Percentiles rank a stretch among this genome's conserved stretches.
phyloP scores from a whole-genome alignment of 2,113 vertebrate genomes.

The Myotis lucifugus region DNA sequence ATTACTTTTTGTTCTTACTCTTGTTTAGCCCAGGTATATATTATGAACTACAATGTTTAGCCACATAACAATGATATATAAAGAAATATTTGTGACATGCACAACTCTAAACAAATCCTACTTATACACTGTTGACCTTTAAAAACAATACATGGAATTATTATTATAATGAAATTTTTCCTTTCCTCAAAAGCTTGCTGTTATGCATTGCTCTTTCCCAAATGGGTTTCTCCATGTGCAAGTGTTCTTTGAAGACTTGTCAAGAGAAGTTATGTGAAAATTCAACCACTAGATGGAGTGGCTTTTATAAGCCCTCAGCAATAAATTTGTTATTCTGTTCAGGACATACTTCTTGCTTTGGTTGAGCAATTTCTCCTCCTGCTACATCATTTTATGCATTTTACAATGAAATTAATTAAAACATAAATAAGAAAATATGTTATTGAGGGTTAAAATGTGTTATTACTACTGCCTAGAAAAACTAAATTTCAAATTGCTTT shows the following conservation, averaged over 20 bases:
- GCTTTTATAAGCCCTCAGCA: constrained; percentile 67
- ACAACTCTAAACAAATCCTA: constrained; percentile 34
- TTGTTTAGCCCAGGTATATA: background rate
- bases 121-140: background rate
- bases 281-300: constrained; percentile 83
- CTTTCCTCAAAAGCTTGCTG: background rate
- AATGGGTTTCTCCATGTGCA: background rate
- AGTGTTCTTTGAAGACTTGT: background rate
- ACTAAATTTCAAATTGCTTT: constrained; percentile 72
- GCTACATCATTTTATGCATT: constrained; percentile 59
- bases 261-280: constrained; percentile 71
- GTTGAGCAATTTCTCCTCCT: constrained; percentile 31
- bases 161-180: constrained; percentile 28
- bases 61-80: background rate
- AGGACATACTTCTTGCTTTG: constrained; percentile 42
- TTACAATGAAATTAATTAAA: constrained; percentile 63
- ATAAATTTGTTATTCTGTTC: constrained; percentile 24
- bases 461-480: constrained; percentile 69
- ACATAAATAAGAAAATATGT: constrained; percentile 50
- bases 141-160: background rate
- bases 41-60: background rate
- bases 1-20: background rate
- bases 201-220: constrained; percentile 40
- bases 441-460: constrained; percentile 10
- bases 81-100: background rate